Conservation (phyloP, 2,797 vertebrate genomes). For the Otolemur crassicaudatus region DNA sequence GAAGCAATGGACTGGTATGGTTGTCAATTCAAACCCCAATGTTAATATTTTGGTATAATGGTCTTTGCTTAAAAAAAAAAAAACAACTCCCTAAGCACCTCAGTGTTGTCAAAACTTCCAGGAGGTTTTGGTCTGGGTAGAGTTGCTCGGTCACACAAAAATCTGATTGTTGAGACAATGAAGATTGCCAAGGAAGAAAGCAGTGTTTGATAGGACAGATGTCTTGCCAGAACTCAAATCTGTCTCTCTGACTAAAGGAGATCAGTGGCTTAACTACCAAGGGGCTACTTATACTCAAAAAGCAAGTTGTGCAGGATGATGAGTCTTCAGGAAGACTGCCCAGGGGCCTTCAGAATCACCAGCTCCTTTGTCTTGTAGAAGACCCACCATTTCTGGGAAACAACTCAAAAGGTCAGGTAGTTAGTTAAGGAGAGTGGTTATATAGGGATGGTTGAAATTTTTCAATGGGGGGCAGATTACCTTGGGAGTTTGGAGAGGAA, state of each 20-base stretch:
- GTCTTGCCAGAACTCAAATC: not conserved
- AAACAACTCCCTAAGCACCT: not conserved
- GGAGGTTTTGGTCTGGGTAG: not conserved
- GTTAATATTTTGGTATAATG: constrained; percentile 8
- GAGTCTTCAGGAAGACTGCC: not conserved
- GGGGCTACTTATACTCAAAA: not conserved
- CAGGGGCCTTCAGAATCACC: not conserved
- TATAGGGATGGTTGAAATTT: not conserved
- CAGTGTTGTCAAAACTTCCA: not conserved
- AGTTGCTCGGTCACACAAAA: not conserved
- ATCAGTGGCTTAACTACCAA: not conserved
- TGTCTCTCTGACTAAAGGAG: not conserved
- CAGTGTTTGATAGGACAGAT: not conserved
- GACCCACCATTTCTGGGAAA: not conserved
- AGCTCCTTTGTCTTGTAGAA: not conserved
- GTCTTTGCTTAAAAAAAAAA: constrained; percentile 17
- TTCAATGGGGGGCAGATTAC: not conserved
- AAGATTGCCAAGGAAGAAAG: not conserved
- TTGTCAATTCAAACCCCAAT: not conserved
- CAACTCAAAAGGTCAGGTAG: not conserved
- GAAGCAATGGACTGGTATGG: not conserved
- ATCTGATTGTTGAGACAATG: not conserved
- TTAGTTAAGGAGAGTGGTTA: not conserved
- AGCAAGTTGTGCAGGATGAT: not conserved
- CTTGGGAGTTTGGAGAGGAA: not conserved